Evolutionary conservation across 2,888 invertebrate species (phyloP), one percentile per base, ranked within the genome.

Genomic region (Ochropleura plecta): DNA sequence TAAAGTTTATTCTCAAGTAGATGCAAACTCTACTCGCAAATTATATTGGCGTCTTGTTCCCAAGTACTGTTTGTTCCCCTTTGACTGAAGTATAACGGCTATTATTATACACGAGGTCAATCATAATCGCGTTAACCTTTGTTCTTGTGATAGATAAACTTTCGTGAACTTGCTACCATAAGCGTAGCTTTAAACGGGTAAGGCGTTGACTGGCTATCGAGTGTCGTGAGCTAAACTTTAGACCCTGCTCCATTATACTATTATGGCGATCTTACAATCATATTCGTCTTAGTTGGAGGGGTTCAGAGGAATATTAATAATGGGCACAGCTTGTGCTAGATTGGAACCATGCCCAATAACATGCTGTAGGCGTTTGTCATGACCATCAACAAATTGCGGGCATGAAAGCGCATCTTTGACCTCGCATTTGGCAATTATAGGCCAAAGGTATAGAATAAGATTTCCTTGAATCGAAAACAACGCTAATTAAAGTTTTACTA

Each of bases 281-380:
- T 81, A 67, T 73, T 78, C 66, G 51, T 81, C 69, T 69, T 59
- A 55, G 73, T 75, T 78, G 60, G 62, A 76, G 76, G 72, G 64
- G 64, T 73, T 57, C 72, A 72, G 73, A 78, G 75, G 80, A 80
- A 76, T 78, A 81, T 73, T 81, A 77, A 77, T 81, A 81, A 73
- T 70, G 40, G 44, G 30, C 7, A 64, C 83, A 79, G 81, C 77
- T 64, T 82, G 73, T 51, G 60, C 51, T 30, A 55, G n/a, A 70
- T 81, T 73, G 73, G 77, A 73, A 70, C 57, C 49, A 42, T 77
- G 81, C 62, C 73, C 73, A 66, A 67, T 55, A 59, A 63, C 65
- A 53, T 74, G 51, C 40, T 44, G 9, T 44, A 53, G 9, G n/a
- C 12, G 18, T 57, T 69, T 51, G 46, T 51, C 60, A 67, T 6